Conservation (phyloP, 2,888 invertebrate genomes). For the Dichetophora obliterata region DNA sequence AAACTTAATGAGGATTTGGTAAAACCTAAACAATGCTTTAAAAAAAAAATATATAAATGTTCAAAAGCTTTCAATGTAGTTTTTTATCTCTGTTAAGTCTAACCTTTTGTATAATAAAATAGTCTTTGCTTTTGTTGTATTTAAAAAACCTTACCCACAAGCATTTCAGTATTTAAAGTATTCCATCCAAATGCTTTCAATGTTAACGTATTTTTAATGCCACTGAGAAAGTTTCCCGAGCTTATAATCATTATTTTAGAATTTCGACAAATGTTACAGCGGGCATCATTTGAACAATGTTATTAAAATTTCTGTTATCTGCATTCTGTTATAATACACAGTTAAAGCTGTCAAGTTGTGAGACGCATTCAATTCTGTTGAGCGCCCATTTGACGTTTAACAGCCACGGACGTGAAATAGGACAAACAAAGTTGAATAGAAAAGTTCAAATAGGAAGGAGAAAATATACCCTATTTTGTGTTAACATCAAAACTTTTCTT, state of each 20-base stretch:
- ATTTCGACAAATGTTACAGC: neutral
- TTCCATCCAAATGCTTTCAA: no score
- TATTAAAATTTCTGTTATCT: neutral
- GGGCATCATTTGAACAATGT: neutral
- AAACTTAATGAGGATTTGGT: no score
- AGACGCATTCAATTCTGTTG: slow-evolving; percentile 12
- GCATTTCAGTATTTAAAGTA: no score
- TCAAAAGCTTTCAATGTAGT: no score
- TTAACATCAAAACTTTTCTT: no score
- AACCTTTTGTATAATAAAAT: no score
- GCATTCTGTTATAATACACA: neutral
- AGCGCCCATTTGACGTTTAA: slow-evolving; percentile 18
- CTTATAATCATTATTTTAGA: slow-evolving; percentile 20
- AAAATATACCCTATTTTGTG: no score
- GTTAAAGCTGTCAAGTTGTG: neutral
- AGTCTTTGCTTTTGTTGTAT: no score
- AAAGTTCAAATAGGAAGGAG: neutral
- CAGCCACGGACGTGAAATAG: slow-evolving; percentile 26
- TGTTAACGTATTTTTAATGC: neutral
- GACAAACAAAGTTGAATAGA: slow-evolving; percentile 1
- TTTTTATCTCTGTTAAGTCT: no score
- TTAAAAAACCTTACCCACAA: no score
- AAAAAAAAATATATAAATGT: no score
- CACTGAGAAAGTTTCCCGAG: slow-evolving; percentile 1
- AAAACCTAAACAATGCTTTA: no score